Evolutionary conservation across 1,140 invertebrate species (phyloP).

Genomic region (Pseudomyrmex pallidus): DNA sequence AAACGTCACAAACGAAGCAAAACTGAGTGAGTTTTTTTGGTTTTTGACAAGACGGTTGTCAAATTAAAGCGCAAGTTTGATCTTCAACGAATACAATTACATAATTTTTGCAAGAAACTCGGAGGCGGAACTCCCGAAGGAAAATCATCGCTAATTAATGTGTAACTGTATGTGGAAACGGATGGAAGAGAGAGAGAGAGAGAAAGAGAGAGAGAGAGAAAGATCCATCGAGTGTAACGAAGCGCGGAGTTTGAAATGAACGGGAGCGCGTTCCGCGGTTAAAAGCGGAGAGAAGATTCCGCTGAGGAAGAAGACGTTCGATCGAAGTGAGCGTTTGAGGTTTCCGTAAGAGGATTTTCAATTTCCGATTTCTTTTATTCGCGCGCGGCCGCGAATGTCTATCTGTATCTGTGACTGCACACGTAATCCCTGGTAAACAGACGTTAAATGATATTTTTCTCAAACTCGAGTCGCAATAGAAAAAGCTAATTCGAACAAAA

Average conservation of each 20-base stretch:
- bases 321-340: conserved; percentile 40
- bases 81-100: conserved; percentile 9
- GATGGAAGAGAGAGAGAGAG: background rate
- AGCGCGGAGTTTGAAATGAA: conserved; percentile 56
- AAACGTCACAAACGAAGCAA: too few relatives aligned
- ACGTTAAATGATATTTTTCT: conserved; percentile 44
- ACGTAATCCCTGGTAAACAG: conserved; percentile 23
- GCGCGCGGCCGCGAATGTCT: background rate
- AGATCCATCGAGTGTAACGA: conserved; percentile 65
- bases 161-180: conserved; percentile 53
- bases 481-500: too few relatives aligned
- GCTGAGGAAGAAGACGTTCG: conserved; percentile 16
- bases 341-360: conserved; percentile 39
- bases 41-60: background rate
- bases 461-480: background rate
- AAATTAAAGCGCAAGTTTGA: background rate
- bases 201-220: background rate
- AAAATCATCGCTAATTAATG: conserved; percentile 23
- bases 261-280: conserved; percentile 64
- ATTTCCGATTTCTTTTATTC: conserved; percentile 50
- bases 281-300: conserved; percentile 8
- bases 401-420: background rate
- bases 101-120: conserved; percentile 15
- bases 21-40: too few relatives aligned
- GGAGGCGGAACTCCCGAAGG: conserved; percentile 30